phyloP scores from a whole-genome alignment of 2,113 vertebrate species.

The Haemorhous mexicanus region DNA sequence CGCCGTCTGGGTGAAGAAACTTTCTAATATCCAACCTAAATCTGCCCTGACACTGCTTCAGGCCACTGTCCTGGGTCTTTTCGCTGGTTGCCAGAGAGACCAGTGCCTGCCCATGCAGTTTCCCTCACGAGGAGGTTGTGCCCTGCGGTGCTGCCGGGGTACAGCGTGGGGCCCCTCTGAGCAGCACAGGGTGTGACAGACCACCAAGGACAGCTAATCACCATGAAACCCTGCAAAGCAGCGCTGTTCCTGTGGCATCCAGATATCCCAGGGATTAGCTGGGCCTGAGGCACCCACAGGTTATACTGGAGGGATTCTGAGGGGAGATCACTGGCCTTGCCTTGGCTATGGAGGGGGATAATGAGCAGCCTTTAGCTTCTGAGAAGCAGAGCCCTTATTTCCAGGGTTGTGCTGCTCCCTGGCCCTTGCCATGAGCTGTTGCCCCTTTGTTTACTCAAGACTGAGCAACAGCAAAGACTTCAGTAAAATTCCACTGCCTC shows the following conservation, averaged over 20 bases:
- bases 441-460: fast-evolving
- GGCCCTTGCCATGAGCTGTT: not conserved
- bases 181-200: fast-evolving
- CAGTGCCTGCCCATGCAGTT: no score
- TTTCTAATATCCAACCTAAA: not conserved
- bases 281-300: not conserved
- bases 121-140: not conserved
- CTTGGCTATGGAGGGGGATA: not conserved
- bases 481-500: not conserved
- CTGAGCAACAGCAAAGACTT: not conserved
- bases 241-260: not conserved
- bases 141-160: not conserved
- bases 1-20: not conserved
- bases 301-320: not conserved
- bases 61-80: not conserved
- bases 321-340: not conserved
- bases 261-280: fast-evolving
- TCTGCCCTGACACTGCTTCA: not conserved
- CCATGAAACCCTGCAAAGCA: not conserved
- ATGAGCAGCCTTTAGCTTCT: not conserved
- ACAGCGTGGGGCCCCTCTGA: not conserved
- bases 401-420: not conserved
- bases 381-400: not conserved
- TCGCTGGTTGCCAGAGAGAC: not conserved
- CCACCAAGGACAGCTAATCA: no score